Percentiles rank a stretch among this genome's conserved stretches.
Evolutionary conservation across 2,888 invertebrate species (phyloP).

Genomic region (Eubasilissa splendida): DNA sequence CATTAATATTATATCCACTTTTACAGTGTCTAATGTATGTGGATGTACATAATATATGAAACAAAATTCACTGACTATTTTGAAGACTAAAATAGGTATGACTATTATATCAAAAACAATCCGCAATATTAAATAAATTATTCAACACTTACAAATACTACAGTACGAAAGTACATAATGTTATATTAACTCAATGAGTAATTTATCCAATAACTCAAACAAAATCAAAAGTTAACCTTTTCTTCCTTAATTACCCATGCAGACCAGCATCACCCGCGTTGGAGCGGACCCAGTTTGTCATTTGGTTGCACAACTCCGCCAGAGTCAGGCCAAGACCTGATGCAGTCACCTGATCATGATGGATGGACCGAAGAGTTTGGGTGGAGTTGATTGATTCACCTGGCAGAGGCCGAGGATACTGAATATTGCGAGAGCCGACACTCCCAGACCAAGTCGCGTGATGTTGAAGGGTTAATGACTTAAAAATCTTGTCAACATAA

Average conservation of each 20-base stretch:
- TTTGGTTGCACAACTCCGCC: conserved; percentile 1
- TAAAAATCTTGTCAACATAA: too few species aligned
- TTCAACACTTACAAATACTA: too few species aligned
- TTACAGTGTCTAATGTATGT: too few species aligned
- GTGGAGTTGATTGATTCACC: conserved; percentile 25
- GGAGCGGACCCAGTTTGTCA: conserved; percentile 1
- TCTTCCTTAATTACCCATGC: conserved; percentile 16
- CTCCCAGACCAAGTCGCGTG: neutral
- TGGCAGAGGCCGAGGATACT: conserved; percentile 9
- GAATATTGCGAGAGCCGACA: conserved; percentile 15
- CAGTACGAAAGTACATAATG: too few species aligned
- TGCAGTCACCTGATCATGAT: conserved; percentile 14
- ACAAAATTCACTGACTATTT: too few species aligned
- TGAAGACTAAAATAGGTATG: too few species aligned
- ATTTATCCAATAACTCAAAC: conserved; percentile 10
- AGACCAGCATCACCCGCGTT: neutral
- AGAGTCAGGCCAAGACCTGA: too few species aligned
- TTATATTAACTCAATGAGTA: neutral
- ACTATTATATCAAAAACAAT: too few species aligned
- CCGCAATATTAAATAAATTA: too few species aligned
- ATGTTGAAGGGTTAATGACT: conserved; percentile 7
- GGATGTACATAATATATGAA: too few species aligned
- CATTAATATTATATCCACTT: too few species aligned
- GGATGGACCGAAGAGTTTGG: neutral
- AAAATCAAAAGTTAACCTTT: conserved; percentile 16